phyloP scores from a whole-genome alignment of 2,797 vertebrate species.

The Melanotaenia maccullochi region DNA sequence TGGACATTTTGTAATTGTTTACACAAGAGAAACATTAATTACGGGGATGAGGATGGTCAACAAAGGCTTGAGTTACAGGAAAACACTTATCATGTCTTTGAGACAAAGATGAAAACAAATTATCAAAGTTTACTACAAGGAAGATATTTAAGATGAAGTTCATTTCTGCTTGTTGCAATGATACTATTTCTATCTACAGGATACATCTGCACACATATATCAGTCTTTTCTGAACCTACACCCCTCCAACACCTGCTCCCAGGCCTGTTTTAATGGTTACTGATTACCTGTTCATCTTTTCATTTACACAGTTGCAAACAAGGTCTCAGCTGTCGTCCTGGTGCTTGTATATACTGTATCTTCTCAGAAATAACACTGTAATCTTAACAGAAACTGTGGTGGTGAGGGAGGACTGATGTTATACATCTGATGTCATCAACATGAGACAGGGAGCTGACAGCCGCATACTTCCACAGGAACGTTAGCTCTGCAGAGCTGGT shows the following conservation, averaged over 20 bases:
- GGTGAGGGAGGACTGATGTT: constrained; percentile 11
- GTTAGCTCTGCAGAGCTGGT: not conserved
- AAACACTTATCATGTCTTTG: not conserved
- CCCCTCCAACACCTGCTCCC: not conserved
- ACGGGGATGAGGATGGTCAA: not conserved
- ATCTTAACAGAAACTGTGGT: constrained; percentile 44
- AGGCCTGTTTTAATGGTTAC: constrained; percentile 2
- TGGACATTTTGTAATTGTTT: constrained; percentile 19
- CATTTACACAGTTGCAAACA: constrained; percentile 42
- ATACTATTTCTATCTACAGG: constrained; percentile 35
- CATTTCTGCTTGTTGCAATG: constrained; percentile 28
- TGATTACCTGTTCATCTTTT: constrained; percentile 4
- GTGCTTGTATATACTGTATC: constrained; percentile 42
- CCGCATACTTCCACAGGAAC: not conserved
- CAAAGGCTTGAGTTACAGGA: not conserved
- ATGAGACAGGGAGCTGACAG: constrained; percentile 16
- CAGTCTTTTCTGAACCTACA: not conserved
- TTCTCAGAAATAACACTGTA: constrained; percentile 48
- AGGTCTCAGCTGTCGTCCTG: constrained; percentile 3
- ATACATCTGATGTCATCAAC: constrained; percentile 32
- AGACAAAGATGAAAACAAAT: not conserved
- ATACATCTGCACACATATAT: constrained; percentile 8
- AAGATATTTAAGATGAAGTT: constrained; percentile 36
- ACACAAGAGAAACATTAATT: constrained; percentile 4
- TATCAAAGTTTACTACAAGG: not conserved